Base-by-base conservation (phyloP, 1,140 invertebrate species). In the Spodoptera frugiperda region DNA sequence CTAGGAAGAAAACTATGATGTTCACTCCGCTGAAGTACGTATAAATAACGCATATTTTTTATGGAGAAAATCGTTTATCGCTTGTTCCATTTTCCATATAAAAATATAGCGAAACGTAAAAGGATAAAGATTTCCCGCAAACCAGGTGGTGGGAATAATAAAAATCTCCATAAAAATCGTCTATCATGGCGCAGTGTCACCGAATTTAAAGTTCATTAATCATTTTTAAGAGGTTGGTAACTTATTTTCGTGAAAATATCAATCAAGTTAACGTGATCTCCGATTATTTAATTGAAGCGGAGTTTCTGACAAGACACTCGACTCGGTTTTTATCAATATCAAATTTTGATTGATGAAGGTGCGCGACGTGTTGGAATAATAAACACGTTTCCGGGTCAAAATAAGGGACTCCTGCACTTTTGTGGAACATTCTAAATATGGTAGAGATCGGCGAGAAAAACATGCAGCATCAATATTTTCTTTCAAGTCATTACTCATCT, bases 251-350 rank as follows among this genome's bases (percentile, higher is more conserved):
- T 49, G 44, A 25, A 73, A 59, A 59, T 73, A 73, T 73, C 71
- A 73, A 73, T 73, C 71, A 73, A 73, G 55, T 61, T 61, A 73
- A 61, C 55, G 54, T 57, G 63, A 59, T 61, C 71, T 21, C 71
- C 71, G 71, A 73, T 73, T 73, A 73, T 73, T 73, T 73, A 73
- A 73, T 73, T 73, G 71, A 46, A 57, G 55, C 71, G 55, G 44
- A 73, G 55, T 73, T 73, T 72, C 49, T 57, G 54, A 73, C 71
- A 73, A 73, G 71, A 73, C 25, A 61, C 71, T 61, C 71, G 55
- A 61, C 55, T 61, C 54, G 39, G 44, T 61, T 73, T 73, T 73
- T 73, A 59, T 73, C 71, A 73, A 73, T 73, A 73, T 61, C 71
- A 61, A 59, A 73, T 73, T 73, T 44, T 73, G 71, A 73, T 73